These are phyloP conservation scores for Corythoichthys haematopterus DNA, from an alignment of 2,113 vertebrate species.

Conservation along the genomic window DNA sequence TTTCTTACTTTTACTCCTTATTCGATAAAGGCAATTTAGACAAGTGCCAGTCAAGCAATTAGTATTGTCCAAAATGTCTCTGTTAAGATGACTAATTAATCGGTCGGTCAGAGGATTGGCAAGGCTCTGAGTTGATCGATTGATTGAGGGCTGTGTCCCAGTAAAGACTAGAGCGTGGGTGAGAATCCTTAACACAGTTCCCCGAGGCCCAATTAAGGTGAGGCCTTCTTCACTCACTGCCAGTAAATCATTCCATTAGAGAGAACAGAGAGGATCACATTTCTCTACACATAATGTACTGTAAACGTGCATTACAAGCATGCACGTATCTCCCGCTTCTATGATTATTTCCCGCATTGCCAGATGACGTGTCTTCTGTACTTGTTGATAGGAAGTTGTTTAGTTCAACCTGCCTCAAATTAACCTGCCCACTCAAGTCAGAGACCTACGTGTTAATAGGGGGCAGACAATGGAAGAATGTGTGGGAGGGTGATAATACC, in stretches of 20 bases:
- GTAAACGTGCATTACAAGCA: neutral
- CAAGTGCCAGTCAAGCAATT: neutral
- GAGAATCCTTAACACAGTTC: neutral
- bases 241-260: neutral
- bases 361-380: slow-evolving; percentile 45
- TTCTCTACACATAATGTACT: slow-evolving; percentile 1
- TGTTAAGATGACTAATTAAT: neutral
- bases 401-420: slow-evolving; percentile 54
- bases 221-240: neutral
- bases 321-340: slow-evolving; percentile 18
- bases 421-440: slow-evolving; percentile 61
- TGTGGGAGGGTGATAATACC: neutral
- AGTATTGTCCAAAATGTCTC: neutral
- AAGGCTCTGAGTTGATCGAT: neutral
- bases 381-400: slow-evolving; percentile 55
- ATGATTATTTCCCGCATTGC: slow-evolving; percentile 18
- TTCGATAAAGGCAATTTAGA: neutral
- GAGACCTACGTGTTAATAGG: slow-evolving; percentile 62
- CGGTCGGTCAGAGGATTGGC: neutral
- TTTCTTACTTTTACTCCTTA: neutral
- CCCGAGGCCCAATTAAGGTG: slow-evolving; percentile 2
- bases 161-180: neutral
- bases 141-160: slow-evolving; percentile 12
- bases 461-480: slow-evolving; percentile 25
- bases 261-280: neutral